A percentile compares a stretch with the other conserved stretches of the same genome.
Conservation (phyloP, 2,797 vertebrate species). For the Helostoma temminkii region DNA sequence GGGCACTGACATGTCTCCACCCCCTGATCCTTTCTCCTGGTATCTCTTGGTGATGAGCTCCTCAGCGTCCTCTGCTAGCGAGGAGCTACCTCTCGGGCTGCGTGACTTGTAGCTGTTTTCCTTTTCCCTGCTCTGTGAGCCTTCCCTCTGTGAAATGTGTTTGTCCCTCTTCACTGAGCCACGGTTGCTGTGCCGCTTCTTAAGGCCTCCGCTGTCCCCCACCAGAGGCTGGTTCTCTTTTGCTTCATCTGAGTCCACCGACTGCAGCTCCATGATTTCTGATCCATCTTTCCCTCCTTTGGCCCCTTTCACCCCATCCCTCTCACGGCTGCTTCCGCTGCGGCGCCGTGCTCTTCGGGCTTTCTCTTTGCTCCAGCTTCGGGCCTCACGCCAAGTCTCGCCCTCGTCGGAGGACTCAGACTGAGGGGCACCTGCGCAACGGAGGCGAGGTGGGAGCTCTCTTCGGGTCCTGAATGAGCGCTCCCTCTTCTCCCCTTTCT, state of each 20-base stretch:
- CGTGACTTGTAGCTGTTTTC: constrained; percentile 46
- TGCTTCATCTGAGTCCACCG: constrained; percentile 77
- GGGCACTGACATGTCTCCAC: constrained; percentile 75
- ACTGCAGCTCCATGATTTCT: constrained; percentile 81
- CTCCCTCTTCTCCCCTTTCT: constrained; percentile 66
- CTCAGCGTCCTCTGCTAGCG: constrained; percentile 68
- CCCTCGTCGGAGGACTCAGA: constrained; percentile 87
- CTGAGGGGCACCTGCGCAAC: constrained; percentile 40
- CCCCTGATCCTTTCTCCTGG: constrained; percentile 82
- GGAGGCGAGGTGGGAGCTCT: constrained; percentile 62
- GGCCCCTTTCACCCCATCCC: constrained; percentile 37
- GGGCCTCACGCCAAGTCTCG: constrained; percentile 82
- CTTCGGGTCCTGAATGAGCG: constrained; percentile 44
- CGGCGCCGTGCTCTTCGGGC: constrained; percentile 82
- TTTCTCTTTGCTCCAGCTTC: constrained; percentile 89
- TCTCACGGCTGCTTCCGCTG: constrained; percentile 70
- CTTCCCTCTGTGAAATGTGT: constrained; percentile 29
- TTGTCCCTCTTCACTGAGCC: constrained; percentile 69
- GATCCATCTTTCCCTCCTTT: constrained; percentile 50
- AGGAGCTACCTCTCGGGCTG: constrained; percentile 60
- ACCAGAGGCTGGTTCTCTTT: constrained; percentile 69
- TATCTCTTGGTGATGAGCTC: constrained; percentile 77
- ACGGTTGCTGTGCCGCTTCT: constrained; percentile 72
- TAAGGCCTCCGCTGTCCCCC: constrained; percentile 76
- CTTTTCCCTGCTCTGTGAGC: constrained; percentile 48